These are phyloP conservation scores for Amblyjoppa proteus DNA, from an alignment of 2,888 invertebrate genomes.

Conservation along the genomic window DNA sequence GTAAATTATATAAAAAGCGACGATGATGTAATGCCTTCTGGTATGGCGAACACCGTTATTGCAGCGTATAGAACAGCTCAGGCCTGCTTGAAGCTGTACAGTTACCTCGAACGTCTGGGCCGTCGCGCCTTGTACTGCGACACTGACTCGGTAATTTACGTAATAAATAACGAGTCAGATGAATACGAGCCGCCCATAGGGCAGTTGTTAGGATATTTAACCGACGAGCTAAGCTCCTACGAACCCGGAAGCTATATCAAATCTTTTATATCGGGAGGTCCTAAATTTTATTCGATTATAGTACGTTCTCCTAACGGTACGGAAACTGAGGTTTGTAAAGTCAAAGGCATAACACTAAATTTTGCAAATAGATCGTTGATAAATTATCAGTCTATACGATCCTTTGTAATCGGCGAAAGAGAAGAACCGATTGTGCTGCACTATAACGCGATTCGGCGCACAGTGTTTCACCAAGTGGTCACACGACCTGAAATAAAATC, in stretches of 20 bases:
- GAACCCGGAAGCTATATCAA: constrained; percentile 74
- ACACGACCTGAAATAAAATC: too few species aligned
- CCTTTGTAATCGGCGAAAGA: background rate
- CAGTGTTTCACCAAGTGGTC: too few species aligned
- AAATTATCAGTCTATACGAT: constrained; percentile 42
- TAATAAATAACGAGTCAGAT: too few species aligned
- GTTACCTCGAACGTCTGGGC: too few species aligned
- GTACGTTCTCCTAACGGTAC: constrained; percentile 10
- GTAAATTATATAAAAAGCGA: background rate
- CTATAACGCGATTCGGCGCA: too few species aligned
- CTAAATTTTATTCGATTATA: constrained; percentile 75
- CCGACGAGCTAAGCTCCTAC: constrained; percentile 75
- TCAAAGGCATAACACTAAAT: constrained; percentile 67
- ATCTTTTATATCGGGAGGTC: constrained; percentile 79
- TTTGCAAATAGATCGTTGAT: constrained; percentile 46
- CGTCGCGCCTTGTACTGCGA: too few species aligned
- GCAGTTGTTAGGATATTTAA: constrained; percentile 75
- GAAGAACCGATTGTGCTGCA: background rate
- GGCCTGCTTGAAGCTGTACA: too few species aligned
- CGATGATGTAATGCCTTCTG: background rate
- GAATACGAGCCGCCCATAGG: constrained; percentile 68
- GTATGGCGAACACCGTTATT: too few species aligned
- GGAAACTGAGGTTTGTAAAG: constrained; percentile 69
- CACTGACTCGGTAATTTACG: constrained; percentile 51
- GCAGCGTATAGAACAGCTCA: too few species aligned